Evolutionary conservation across 2,888 invertebrate genomes (phyloP), one percentile per base, ranked within the genome.

Genomic region (Plagodis pulveraria): DNA sequence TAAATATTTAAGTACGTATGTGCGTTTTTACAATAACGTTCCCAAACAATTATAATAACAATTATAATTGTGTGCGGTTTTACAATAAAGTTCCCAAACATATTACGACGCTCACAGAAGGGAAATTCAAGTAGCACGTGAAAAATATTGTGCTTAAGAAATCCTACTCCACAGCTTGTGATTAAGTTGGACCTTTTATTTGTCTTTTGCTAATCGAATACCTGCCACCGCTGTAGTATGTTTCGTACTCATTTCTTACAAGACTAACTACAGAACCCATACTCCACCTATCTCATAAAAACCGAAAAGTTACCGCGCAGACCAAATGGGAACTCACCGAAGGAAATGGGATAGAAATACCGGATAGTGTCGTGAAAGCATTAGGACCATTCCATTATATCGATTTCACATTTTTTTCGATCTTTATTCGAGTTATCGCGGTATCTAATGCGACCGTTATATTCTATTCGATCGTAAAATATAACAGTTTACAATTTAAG

Each of bases 331-430:
- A 52, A 52, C 40, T 67, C 65, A 63, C 69, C 49, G 68, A 65
- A 63, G 68, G 70, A 72, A 74, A 76, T 78, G 71, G 67, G 67
- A 70, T 63, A 72, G 73, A 76, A 76, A 72, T 67, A 71, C 67
- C 59, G 62, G 70, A 71, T 76, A 74, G 73, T 73, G 74, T 72
- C 73, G 70, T 65, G 66, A 61, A 58, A 57, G 65, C 65, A 67
- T 68, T 59, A 67, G 68, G 70, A 69, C 70, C 67, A 50, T 66
- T 59, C 60, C 45, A 60, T 63, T 62, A 60, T 66, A 71, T 71
- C 71, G 77, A 77, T 76, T 76, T 72, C 69, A 56, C 77, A 75
- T 76, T 75, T 76, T 77, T 77, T 72, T 57, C 69, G 57, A 70
- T 75, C 64, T 77, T 76, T 77, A 77, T 75, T 65, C 59, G 61